phyloP scores from a whole-genome alignment of 2,888 invertebrate species.

The Stictocephala bisonia region DNA sequence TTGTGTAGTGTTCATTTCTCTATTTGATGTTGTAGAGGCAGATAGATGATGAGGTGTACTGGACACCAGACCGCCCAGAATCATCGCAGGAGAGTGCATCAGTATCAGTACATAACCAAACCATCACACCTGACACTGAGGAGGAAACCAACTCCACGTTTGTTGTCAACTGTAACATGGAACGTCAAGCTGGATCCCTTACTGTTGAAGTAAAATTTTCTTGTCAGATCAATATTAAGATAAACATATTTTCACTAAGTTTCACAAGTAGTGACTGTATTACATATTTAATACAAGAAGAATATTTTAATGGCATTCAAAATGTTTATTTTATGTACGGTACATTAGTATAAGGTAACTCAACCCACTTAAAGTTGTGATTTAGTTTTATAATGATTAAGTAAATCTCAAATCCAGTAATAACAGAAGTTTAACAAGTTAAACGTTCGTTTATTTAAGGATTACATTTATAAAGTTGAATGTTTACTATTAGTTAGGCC shows the following conservation, averaged over 20 bases:
- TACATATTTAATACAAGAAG: background rate
- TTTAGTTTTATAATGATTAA: no score
- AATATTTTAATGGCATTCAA: background rate
- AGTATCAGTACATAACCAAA: no score
- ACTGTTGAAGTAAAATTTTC: constrained; percentile 46
- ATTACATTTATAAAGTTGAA: no score
- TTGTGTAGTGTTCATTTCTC: background rate
- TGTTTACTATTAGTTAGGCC: no score
- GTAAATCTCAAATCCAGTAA: no score
- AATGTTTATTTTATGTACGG: background rate
- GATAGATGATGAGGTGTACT: constrained; percentile 45
- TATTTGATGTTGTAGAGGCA: constrained; percentile 47
- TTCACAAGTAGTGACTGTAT: background rate
- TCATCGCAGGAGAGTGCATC: no score
- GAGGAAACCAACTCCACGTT: constrained; percentile 44
- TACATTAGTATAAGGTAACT: no score
- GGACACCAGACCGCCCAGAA: constrained; percentile 3
- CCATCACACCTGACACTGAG: background rate
- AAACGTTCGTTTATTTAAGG: no score
- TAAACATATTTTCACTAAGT: background rate
- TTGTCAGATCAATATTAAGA: background rate
- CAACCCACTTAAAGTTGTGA: no score
- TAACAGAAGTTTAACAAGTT: no score
- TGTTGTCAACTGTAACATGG: constrained; percentile 37
- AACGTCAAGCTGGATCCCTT: constrained; percentile 33